A percentile compares a stretch with the other conserved stretches of the same genome.
Conservation (phyloP, 2,113 vertebrate genomes). For the Callithrix jacchus region DNA sequence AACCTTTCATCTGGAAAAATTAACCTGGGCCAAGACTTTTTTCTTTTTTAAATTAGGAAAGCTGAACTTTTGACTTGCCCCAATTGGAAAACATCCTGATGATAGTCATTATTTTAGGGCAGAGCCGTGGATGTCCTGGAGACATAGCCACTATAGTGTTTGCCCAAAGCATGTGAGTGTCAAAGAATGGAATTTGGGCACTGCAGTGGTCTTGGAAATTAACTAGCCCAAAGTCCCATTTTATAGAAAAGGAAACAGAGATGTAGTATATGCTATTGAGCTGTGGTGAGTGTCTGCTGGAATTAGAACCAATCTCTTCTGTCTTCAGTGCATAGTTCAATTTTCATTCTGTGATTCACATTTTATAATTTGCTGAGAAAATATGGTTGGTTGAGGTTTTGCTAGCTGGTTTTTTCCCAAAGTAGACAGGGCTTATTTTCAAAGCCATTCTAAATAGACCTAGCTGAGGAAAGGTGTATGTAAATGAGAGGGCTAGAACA, state of each 20-base stretch:
- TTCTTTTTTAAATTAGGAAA: constrained; percentile 6
- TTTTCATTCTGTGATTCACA: not conserved
- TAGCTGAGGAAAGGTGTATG: not conserved
- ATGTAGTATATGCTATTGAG: not conserved
- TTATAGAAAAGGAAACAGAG: constrained; percentile 21
- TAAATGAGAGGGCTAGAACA: not conserved
- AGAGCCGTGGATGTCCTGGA: not conserved
- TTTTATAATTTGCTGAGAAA: not conserved
- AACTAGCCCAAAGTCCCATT: not conserved
- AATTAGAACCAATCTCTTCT: not conserved
- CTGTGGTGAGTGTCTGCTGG: not conserved
- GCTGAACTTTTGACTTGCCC: not conserved
- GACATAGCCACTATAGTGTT: constrained; percentile 2
- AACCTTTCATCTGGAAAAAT: not conserved
- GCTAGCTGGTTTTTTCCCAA: constrained; percentile 28
- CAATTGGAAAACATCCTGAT: not conserved
- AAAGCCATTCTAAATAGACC: not conserved
- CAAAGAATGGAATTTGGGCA: constrained; percentile 24
- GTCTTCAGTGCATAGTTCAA: not conserved
- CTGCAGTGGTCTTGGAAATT: not conserved
- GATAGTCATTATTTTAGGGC: not conserved
- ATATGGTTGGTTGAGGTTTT: not conserved
- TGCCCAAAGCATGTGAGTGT: not conserved
- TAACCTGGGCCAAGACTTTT: not conserved
- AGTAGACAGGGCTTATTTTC: not conserved